Evolutionary conservation across 1,140 invertebrate species (phyloP).

Genomic region (Agrilus planipennis): DNA sequence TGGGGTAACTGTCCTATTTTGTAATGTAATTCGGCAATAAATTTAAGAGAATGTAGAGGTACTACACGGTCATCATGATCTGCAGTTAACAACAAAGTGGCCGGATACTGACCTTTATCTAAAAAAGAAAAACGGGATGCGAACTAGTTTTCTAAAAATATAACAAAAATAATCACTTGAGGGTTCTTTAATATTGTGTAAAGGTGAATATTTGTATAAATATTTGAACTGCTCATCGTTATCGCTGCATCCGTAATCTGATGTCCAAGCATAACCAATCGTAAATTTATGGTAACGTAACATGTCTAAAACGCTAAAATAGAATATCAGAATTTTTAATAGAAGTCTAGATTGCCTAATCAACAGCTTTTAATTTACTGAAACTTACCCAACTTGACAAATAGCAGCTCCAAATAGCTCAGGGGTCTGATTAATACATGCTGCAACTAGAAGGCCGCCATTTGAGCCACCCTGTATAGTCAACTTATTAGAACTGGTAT

Average conservation of each 20-base stretch:
- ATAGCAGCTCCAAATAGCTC: slow-evolving; percentile 88
- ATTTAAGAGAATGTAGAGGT: slow-evolving; percentile 91
- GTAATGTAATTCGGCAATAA: slow-evolving; percentile 83
- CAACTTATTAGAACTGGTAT: slow-evolving; percentile 65
- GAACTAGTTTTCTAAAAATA: slow-evolving; percentile 1
- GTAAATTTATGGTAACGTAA: slow-evolving; percentile 97
- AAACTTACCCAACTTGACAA: slow-evolving; percentile 30
- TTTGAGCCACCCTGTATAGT: slow-evolving; percentile 92
- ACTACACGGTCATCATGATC: slow-evolving; percentile 98
- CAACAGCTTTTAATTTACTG: too few relatives aligned
- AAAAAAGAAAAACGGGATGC: slow-evolving; percentile 8
- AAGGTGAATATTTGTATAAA: slow-evolving; percentile 84
- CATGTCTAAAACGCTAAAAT: slow-evolving; percentile 87
- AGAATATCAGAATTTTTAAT: background rate
- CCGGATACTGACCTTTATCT: slow-evolving; percentile 65
- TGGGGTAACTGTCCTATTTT: slow-evolving; percentile 46
- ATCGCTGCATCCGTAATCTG: slow-evolving; percentile 90
- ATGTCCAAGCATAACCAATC: slow-evolving; percentile 92
- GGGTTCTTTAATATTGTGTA: slow-evolving; percentile 81
- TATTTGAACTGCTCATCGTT: slow-evolving; percentile 80
- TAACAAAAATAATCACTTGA: slow-evolving; percentile 14
- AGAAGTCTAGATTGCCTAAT: background rate
- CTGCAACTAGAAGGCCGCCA: slow-evolving; percentile 87
- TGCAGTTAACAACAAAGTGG: slow-evolving; percentile 81
- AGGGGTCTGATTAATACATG: slow-evolving; percentile 88